Percentiles rank a stretch among this genome's conserved stretches.
These are phyloP conservation scores for Nothobranchius furzeri DNA, from an alignment of 2,113 vertebrate species.

Conservation along the genomic window DNA sequence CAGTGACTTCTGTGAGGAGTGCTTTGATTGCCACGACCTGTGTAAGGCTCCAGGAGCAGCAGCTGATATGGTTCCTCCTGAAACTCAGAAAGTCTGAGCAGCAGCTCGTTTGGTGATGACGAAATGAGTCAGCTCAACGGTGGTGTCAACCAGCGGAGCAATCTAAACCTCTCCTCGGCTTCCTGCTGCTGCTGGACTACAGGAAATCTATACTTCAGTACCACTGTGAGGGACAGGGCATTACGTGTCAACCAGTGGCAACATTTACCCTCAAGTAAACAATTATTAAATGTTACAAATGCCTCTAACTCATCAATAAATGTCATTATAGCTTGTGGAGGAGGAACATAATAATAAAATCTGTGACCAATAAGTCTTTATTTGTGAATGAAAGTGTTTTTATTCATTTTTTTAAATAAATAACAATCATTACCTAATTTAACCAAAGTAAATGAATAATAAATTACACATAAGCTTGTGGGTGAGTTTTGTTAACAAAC, in stretches of 20 bases:
- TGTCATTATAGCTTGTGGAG: too few species aligned
- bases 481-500: too few species aligned
- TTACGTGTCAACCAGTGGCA: constrained; percentile 23
- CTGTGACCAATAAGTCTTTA: too few species aligned
- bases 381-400: too few species aligned
- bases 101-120: constrained; percentile 34
- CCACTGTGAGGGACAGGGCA: constrained; percentile 9
- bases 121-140: constrained; percentile 39
- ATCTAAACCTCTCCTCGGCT: constrained; percentile 28
- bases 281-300: constrained; percentile 4
- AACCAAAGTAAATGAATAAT: too few species aligned
- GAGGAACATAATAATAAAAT: neutral
- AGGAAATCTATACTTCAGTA: constrained; percentile 24
- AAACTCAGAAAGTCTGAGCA: neutral
- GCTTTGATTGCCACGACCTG: constrained; percentile 46
- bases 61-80: constrained; percentile 34
- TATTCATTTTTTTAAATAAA: too few species aligned
- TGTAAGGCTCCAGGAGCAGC: constrained; percentile 12
- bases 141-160: constrained; percentile 15
- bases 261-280: constrained; percentile 16
- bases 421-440: too few species aligned
- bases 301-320: neutral
- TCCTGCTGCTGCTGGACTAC: constrained; percentile 5
- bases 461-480: too few species aligned
- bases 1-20: constrained; percentile 40